phyloP scores from a whole-genome alignment of 2,797 vertebrate species.

The Scleropages formosus region DNA sequence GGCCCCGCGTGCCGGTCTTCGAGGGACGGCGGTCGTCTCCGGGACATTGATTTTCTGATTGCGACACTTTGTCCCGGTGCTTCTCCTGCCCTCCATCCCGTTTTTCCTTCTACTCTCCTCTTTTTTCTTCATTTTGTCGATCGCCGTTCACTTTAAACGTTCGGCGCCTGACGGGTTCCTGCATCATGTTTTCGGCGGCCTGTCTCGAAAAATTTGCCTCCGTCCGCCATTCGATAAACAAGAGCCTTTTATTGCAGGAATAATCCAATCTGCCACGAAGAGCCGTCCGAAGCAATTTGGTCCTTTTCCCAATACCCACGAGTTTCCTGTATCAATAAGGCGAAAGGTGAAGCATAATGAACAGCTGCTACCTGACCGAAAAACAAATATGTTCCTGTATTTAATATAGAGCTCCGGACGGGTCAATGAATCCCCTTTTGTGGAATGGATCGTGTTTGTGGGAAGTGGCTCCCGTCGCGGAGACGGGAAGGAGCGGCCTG shows the following conservation, averaged over 20 bases:
- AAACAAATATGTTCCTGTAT: constrained; percentile 45
- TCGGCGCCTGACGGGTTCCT: constrained; percentile 13
- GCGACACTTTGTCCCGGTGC: constrained; percentile 39
- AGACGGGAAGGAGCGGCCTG: constrained; percentile 30
- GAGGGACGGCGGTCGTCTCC: neutral
- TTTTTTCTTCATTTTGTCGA: neutral
- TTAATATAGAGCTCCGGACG: constrained; percentile 48
- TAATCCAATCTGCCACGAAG: constrained; percentile 39
- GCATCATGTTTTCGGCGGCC: constrained; percentile 1
- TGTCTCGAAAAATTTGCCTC: constrained; percentile 16
- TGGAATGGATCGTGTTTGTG: constrained; percentile 34
- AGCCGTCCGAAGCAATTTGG: constrained; percentile 47
- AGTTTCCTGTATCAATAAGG: constrained; percentile 48
- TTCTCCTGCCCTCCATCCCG: constrained; percentile 23
- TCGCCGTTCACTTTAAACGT: neutral
- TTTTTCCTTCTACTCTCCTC: constrained; percentile 23
- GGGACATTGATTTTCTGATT: constrained; percentile 20
- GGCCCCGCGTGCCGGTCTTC: too few relatives aligned
- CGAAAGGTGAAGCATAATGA: constrained; percentile 53
- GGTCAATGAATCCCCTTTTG: constrained; percentile 51
- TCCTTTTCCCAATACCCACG: constrained; percentile 44
- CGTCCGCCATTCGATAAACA: constrained; percentile 26
- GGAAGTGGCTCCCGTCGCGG: constrained; percentile 30
- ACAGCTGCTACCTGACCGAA: constrained; percentile 42
- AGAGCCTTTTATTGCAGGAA: constrained; percentile 42